Evolutionary conservation across 2,888 invertebrate species (phyloP), one percentile per base, ranked within the genome.

Genomic region (Monopis laevigella): DNA sequence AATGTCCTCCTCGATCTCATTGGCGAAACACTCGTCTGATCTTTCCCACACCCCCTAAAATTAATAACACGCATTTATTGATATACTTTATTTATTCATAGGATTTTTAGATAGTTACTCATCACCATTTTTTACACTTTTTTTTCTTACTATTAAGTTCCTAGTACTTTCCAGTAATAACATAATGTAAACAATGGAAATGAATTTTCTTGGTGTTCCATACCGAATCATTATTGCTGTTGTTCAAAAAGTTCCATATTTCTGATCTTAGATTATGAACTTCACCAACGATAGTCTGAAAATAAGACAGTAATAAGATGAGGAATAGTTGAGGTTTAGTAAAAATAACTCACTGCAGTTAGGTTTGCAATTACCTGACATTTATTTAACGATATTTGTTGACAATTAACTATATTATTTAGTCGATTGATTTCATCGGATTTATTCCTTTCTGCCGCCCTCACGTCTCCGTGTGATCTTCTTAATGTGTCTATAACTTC

Each of bases 201-300:
- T n/a, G n/a, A n/a, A n/a, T n/a, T n/a, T n/a, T n/a, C n/a, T n/a
- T n/a, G n/a, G n/a, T n/a, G n/a, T n/a, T n/a, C n/a, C n/a, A n/a
- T 77, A 80, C 78, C 78, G 78, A 78, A 47, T 80, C 78, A 44
- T 74, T 65, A 53, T 71, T 78, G 18, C 72, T 69, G 39, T 52
- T 66, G 60, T 64, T 70, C 30, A 78, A 45, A 40, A 75, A 74
- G 43, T 66, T 67, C 1, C 65, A 63, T 52, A 77, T 73, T 44
- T 78, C 78, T 46, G 57, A 51, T 52, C 77, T 80, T 45, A 80
- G 45, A 42, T 54, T 62, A 27, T 80, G 75, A 44, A 77, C 73
- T 46, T 78, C 75, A 36, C 55, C 40, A 0, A 68, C 67, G 4
- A 75, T 64, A 18, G 68, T 69, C 78, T 78, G 65, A 26, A 66